These are phyloP conservation scores for Leistus spinibarbis DNA, from an alignment of 2,888 invertebrate genomes.

Conservation along the genomic window DNA sequence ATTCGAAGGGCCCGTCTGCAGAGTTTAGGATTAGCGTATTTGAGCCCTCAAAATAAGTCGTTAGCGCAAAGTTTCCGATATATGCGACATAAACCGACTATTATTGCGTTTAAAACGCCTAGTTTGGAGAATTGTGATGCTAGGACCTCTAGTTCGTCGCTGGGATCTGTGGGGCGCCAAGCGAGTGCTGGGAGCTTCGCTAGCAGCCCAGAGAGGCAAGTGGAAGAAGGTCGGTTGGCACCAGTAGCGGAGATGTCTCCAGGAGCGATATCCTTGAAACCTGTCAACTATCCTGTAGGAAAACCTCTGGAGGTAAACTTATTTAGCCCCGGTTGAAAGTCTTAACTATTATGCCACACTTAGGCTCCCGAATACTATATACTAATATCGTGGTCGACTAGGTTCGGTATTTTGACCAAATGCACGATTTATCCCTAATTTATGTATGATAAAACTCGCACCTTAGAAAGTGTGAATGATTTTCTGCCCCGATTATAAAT, in stretches of 20 bases:
- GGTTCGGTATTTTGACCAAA: no score
- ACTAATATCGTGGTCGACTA: no score
- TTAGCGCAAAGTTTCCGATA: conserved; percentile 88
- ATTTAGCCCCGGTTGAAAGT: neutral
- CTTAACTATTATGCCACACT: no score
- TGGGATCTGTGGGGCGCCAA: conserved; percentile 58
- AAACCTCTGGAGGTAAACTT: conserved; percentile 78
- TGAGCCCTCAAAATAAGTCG: conserved; percentile 78
- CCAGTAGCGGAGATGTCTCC: conserved; percentile 50
- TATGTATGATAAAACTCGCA: no score
- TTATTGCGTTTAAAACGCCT: conserved; percentile 86
- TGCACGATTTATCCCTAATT: no score
- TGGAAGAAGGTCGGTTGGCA: conserved; percentile 67
- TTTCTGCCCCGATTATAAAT: no score
- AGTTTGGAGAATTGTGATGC: conserved; percentile 73
- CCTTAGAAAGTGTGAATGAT: no score
- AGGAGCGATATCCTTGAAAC: conserved; percentile 47
- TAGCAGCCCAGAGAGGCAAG: conserved; percentile 59
- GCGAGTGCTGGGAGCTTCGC: conserved; percentile 51
- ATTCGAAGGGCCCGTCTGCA: conserved; percentile 68
- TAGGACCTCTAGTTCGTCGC: conserved; percentile 62
- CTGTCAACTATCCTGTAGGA: conserved; percentile 74
- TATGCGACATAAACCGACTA: conserved; percentile 87
- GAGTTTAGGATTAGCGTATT: conserved; percentile 70
- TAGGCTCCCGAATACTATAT: no score